Evolutionary conservation across 2,888 invertebrate genomes (phyloP).

Genomic region (Cecidostiba fungosa): DNA sequence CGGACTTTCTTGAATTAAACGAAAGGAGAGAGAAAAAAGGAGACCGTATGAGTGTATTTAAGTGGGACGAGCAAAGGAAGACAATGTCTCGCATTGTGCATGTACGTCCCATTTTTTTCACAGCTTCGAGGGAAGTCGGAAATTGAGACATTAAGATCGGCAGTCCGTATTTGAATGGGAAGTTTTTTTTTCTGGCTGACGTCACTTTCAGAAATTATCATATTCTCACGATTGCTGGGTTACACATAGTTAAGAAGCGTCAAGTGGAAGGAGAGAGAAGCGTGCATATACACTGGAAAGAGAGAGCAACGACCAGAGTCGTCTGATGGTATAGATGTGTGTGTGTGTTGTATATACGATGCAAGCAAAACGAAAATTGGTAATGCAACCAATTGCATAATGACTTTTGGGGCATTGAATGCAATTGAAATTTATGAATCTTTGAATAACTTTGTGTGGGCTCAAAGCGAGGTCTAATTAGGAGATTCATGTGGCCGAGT

Average conservation of each 20-base stretch:
- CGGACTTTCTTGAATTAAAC: conserved; percentile 39
- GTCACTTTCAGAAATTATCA: conserved; percentile 45
- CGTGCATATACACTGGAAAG: not conserved
- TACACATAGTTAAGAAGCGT: conserved; percentile 45
- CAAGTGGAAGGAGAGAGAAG: conserved; percentile 43
- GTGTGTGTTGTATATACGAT: not conserved
- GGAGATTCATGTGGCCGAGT: not conserved
- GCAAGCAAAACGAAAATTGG: conserved; percentile 28
- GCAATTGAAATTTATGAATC: conserved; percentile 55
- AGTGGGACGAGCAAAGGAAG: conserved; percentile 25
- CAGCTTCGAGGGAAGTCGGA: conserved; percentile 15
- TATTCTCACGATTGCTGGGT: conserved; percentile 54
- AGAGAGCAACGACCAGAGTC: conserved; percentile 34
- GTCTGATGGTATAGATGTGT: not conserved
- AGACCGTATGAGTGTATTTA: not conserved
- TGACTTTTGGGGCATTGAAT: conserved; percentile 24
- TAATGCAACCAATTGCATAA: conserved; percentile 54
- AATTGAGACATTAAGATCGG: conserved; percentile 47
- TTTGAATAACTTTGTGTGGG: conserved; percentile 9
- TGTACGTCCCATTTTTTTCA: not conserved
- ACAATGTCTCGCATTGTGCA: conserved; percentile 40
- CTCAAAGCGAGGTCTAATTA: conserved; percentile 7
- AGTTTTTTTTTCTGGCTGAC: conserved; percentile 1
- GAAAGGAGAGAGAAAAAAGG: not conserved
- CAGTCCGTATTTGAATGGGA: conserved; percentile 2